A percentile compares a stretch with the other conserved stretches of the same genome.
Conservation (phyloP, 2,797 vertebrate species). For the Sphenopsis melanotis region DNA sequence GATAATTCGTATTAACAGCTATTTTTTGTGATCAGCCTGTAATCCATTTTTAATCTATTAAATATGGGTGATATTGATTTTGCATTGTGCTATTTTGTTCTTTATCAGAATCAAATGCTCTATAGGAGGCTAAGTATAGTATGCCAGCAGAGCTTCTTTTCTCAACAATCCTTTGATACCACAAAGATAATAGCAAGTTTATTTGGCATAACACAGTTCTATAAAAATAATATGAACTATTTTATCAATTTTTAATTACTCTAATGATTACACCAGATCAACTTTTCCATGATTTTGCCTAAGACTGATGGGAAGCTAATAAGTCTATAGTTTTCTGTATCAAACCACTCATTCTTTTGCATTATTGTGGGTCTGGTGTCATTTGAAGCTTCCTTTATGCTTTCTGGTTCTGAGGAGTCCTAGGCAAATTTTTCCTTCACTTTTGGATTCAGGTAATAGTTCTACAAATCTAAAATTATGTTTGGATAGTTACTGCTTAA, state of each 20-base stretch:
- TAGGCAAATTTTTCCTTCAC: neutral
- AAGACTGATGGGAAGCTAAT: neutral
- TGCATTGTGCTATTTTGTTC: neutral
- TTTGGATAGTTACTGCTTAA: neutral
- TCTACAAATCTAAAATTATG: neutral
- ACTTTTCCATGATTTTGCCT: neutral
- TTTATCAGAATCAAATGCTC: conserved; percentile 7
- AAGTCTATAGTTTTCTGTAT: neutral
- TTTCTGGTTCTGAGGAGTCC: neutral
- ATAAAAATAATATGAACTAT: neutral
- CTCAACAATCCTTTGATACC: neutral
- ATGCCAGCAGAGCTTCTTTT: neutral
- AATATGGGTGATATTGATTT: neutral
- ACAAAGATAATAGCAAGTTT: neutral
- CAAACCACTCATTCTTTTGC: neutral
- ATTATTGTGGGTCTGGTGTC: neutral
- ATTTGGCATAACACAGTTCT: neutral
- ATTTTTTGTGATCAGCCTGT: neutral
- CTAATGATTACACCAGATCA: neutral
- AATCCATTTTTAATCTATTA: conserved; percentile 20
- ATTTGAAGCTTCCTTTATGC: neutral
- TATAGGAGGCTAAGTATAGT: neutral
- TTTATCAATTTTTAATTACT: neutral
- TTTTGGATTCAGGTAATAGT: neutral
- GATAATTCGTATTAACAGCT: neutral